Evolutionary conservation across 2,797 vertebrate species (phyloP).

Genomic region (Microhierax caerulescens): DNA sequence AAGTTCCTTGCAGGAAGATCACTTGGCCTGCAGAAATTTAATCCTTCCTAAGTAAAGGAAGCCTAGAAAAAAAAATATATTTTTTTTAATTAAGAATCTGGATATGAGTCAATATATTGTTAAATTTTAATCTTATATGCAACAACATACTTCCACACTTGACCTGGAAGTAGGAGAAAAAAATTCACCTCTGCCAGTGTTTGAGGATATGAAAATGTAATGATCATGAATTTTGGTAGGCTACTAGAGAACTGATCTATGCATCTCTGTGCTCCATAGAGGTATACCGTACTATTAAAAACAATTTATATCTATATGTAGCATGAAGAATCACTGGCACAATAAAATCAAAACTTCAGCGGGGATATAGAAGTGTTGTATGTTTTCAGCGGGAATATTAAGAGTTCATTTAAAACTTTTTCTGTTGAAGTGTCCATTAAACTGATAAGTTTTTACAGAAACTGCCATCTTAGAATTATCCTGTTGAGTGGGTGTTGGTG

Average conservation of each 20-base stretch:
- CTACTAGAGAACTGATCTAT: background rate
- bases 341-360: background rate
- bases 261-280: background rate
- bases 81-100: background rate
- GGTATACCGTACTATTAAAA: background rate
- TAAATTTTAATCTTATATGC: background rate
- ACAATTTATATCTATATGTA: background rate
- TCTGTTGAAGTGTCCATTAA: slow-evolving; percentile 60
- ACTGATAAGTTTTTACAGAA: slow-evolving; percentile 69
- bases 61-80: background rate
- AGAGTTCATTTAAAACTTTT: slow-evolving; percentile 64
- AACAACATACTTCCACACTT: background rate
- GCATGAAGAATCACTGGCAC: background rate
- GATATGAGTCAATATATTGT: background rate
- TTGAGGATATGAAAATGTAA: background rate
- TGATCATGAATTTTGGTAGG: background rate
- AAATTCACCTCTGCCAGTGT: background rate
- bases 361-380: background rate
- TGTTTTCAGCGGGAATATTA: slow-evolving; percentile 21
- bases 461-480: slow-evolving; percentile 77
- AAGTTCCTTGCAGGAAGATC: background rate
- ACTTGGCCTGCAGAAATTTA: background rate
- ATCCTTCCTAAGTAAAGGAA: background rate
- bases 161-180: background rate
- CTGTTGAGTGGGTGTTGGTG: slow-evolving; percentile 81